Percentiles rank a stretch among this genome's conserved stretches.
phyloP scores from a whole-genome alignment of 2,888 invertebrate genomes.

The Heliconius aoede region DNA sequence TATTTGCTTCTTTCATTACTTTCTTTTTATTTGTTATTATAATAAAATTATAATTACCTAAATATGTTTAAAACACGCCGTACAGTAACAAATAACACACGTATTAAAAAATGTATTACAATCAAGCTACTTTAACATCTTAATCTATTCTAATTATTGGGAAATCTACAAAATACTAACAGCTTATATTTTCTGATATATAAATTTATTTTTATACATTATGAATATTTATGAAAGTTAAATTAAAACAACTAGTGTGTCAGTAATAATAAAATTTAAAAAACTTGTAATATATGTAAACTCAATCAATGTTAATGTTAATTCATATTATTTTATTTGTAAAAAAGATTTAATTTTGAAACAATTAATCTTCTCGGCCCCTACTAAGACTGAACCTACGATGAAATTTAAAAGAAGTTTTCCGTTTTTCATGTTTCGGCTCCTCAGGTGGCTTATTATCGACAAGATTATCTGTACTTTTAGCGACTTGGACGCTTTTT shows the following conservation, averaged over 20 bases:
- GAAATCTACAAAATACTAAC: constrained; percentile 34
- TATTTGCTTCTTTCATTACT: no score
- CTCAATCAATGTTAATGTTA: background rate
- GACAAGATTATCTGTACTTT: constrained; percentile 73
- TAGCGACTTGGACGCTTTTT: constrained; percentile 79
- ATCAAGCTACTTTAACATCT: constrained; percentile 45
- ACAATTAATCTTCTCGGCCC: constrained; percentile 68
- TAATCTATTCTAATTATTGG: constrained; percentile 34
- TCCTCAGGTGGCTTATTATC: constrained; percentile 66
- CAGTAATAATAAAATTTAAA: no score
- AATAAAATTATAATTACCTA: background rate
- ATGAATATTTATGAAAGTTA: background rate
- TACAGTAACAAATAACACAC: constrained; percentile 15
- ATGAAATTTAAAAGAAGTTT: constrained; percentile 72
- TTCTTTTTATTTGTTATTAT: no score
- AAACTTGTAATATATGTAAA: background rate
- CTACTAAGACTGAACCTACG: constrained; percentile 77
- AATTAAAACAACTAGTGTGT: background rate
- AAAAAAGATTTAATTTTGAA: background rate
- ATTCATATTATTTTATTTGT: background rate
- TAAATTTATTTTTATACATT: background rate
- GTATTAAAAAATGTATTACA: constrained; percentile 31
- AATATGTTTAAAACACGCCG: background rate
- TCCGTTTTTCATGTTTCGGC: constrained; percentile 73
- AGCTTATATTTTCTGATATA: constrained; percentile 19